phyloP scores from a whole-genome alignment of 2,113 vertebrate genomes.

The Dinomys branickii region DNA sequence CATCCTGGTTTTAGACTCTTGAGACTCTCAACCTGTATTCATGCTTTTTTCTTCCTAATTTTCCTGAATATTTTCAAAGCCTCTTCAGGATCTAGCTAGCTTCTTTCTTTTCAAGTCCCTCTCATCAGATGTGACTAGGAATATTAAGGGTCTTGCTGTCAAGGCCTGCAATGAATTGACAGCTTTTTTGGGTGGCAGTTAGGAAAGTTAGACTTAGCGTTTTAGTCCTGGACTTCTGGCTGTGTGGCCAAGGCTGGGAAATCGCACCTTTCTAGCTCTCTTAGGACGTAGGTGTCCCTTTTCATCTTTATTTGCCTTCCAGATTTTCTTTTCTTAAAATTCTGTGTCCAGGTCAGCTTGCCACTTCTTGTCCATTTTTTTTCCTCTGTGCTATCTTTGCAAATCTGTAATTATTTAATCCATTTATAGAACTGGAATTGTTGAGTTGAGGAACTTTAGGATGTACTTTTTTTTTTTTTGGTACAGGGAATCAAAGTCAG shows the following conservation, averaged over 20 bases:
- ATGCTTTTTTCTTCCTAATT: background rate
- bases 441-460: background rate
- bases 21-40: background rate
- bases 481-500: too few relatives aligned
- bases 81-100: background rate
- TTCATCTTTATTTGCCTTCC: background rate
- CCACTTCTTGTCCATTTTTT: background rate
- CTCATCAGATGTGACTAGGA: background rate
- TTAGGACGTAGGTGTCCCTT: background rate
- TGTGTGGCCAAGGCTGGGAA: background rate
- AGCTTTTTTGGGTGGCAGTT: conserved; percentile 24
- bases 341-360: conserved; percentile 5
- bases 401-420: background rate
- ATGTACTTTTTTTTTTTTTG: background rate
- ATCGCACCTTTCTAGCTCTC: background rate
- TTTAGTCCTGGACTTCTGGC: conserved; percentile 16
- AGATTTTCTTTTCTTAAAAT: background rate
- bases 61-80: conserved; percentile 36
- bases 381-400: conserved; percentile 30
- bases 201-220: background rate
- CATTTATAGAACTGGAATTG: conserved; percentile 33
- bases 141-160: background rate
- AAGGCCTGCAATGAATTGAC: background rate
- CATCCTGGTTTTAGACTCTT: conserved; percentile 30
- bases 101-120: background rate